Percentiles rank a stretch among this genome's conserved stretches.
Evolutionary conservation across 2,113 vertebrate species (phyloP).

Genomic region (Takifugu flavidus): DNA sequence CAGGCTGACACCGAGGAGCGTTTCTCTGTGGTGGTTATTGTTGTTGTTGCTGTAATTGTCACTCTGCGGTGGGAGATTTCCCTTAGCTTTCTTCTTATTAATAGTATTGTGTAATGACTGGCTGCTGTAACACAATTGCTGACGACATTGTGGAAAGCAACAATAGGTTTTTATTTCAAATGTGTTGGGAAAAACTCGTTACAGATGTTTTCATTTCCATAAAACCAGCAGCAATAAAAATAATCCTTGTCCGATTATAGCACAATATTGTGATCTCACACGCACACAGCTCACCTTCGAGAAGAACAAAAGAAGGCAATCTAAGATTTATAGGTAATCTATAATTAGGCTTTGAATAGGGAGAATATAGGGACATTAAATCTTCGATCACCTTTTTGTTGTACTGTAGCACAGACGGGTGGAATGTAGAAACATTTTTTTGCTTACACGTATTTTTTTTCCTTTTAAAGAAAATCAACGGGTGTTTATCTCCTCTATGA

Average conservation of each 20-base stretch:
- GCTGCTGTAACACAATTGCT: constrained; percentile 40
- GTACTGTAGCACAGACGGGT: too few relatives aligned
- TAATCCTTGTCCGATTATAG: neutral
- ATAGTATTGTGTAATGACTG: neutral
- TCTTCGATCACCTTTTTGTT: too few relatives aligned
- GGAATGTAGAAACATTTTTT: too few relatives aligned
- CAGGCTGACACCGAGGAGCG: constrained; percentile 34
- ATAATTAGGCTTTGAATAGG: too few relatives aligned
- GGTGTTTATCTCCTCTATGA: too few relatives aligned
- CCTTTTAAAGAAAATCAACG: too few relatives aligned
- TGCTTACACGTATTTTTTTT: too few relatives aligned
- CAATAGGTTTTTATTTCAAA: constrained; percentile 40
- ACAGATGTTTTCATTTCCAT: constrained; percentile 5
- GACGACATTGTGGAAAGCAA: constrained; percentile 24
- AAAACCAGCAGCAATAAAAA: constrained; percentile 6
- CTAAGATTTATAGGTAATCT: too few relatives aligned
- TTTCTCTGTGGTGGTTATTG: constrained; percentile 28
- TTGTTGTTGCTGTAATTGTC: neutral
- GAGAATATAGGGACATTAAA: too few relatives aligned
- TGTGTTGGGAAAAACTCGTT: neutral
- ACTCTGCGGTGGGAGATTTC: neutral
- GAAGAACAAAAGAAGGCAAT: too few relatives aligned
- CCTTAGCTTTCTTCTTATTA: neutral
- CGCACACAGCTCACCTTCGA: too few relatives aligned
- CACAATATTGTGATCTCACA: too few relatives aligned